Base-by-base conservation (phyloP, 1,140 invertebrate genomes). In the Heterodera carotae region DNA sequence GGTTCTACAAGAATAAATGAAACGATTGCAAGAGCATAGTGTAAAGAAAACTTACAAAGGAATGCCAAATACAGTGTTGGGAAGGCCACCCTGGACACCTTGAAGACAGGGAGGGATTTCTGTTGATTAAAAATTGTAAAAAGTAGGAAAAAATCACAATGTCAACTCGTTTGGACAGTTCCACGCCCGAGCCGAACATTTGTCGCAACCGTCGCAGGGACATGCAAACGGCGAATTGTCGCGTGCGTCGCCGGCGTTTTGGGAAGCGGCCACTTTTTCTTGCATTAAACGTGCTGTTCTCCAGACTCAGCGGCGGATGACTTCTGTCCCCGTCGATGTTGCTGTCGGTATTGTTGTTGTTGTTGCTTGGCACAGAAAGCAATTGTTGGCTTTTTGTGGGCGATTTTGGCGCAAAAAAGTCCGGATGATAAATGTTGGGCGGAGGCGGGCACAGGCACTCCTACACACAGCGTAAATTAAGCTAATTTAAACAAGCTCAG, bases 141-240 rank as follows among this genome's bases (percentile, higher is more conserved):
- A 86, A 84, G 29, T 72, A 80, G 75, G 79, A 76, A 62, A 83
- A 0, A 43, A 43, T 43, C 33, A 85, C 71, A 29, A 87, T 71
- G 78, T 85, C 84, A 29, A 85, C 81, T 53, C 80, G 83, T 60
- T 87, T 81, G 6, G 84, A 85, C 3, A 85, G 48, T 6, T 85
- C 83, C 29, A 79, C 67, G 18, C 74, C 80, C n/a, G 83, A 36
- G 34, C 83, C 81, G 25, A 85, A 67, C 25, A 83, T 73, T 25
- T 53, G 56, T 34, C 75, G 68, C 15, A 86, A 43, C 31, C 59
- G 67, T 33, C 66, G 36, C 69, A 70, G 25, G 25, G 36, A 34
- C 48, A 48, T 27, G 43, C 43, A 34, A 25, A 80, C 39, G 56
- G 56, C 67, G 12, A n/a, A 69, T 25, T 75, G 48, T 68, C 83